A percentile compares a stretch with the other conserved stretches of the same genome.
Evolutionary conservation across 2,797 vertebrate species (phyloP).

Genomic region (Jordanella pulchra): DNA sequence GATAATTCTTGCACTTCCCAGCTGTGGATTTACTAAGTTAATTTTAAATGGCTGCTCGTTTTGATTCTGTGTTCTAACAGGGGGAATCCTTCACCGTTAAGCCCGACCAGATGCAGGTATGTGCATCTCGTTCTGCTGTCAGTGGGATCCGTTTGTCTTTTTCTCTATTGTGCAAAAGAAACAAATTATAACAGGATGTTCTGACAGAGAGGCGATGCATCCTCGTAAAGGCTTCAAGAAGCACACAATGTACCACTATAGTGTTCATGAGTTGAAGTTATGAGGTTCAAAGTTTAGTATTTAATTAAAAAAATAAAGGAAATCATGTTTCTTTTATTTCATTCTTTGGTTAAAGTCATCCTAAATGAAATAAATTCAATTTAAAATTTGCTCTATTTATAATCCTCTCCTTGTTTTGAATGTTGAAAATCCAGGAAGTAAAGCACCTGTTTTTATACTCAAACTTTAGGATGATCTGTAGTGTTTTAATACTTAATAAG

Average conservation of each 20-base stretch:
- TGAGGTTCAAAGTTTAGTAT: not conserved
- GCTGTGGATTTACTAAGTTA: conserved; percentile 17
- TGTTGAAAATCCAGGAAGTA: not conserved
- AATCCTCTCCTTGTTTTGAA: not conserved
- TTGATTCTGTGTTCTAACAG: conserved; percentile 74
- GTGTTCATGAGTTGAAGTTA: not conserved
- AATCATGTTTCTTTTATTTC: not conserved
- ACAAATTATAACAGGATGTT: not conserved
- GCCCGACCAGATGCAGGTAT: conserved; percentile 97
- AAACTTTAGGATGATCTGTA: not conserved
- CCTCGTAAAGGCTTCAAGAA: not conserved
- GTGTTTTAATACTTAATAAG: not conserved
- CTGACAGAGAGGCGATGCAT: not conserved
- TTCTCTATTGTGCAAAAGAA: not conserved
- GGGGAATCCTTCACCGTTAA: conserved; percentile 83
- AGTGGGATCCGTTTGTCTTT: not conserved
- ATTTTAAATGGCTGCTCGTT: conserved; percentile 23
- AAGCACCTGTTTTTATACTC: not conserved
- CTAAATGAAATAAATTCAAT: not conserved
- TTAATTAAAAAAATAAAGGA: not conserved
- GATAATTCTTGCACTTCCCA: conserved; percentile 8
- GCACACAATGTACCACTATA: not conserved
- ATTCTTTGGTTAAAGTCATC: not conserved
- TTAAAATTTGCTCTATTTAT: not conserved
- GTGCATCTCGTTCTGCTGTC: not conserved